Evolutionary conservation across 2,888 invertebrate species (phyloP).

Genomic region (Patella pellucida): DNA sequence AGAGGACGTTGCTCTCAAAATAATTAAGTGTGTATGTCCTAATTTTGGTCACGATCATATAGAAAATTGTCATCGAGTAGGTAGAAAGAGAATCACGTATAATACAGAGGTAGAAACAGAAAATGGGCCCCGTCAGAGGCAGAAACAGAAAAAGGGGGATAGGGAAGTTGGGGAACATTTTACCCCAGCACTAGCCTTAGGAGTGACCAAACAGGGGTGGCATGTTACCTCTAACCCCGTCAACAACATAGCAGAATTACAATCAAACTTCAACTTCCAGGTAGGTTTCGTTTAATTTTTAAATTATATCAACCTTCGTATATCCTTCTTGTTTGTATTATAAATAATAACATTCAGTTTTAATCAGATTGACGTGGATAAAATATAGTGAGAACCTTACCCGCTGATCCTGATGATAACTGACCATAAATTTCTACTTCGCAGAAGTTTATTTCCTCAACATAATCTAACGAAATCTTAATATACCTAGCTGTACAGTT

Average conservation of each 20-base stretch:
- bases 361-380: no score
- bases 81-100: not conserved
- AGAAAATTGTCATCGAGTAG: constrained; percentile 2
- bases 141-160: no score
- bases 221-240: no score
- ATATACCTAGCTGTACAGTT: not conserved
- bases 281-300: no score
- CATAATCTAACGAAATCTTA: not conserved
- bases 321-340: no score
- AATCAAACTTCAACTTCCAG: no score
- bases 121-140: not conserved
- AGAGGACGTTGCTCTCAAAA: not conserved
- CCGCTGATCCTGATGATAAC: not conserved
- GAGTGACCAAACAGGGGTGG: no score
- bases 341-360: no score
- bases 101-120: not conserved
- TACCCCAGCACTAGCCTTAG: no score
- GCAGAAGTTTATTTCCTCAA: not conserved
- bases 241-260: no score
- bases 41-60: not conserved
- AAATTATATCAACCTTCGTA: no score
- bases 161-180: no score
- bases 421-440: not conserved
- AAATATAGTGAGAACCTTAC: not conserved
- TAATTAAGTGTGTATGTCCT: not conserved